phyloP scores from a whole-genome alignment of 2,888 invertebrate genomes.

The Parapristionchus giblindavisi region DNA sequence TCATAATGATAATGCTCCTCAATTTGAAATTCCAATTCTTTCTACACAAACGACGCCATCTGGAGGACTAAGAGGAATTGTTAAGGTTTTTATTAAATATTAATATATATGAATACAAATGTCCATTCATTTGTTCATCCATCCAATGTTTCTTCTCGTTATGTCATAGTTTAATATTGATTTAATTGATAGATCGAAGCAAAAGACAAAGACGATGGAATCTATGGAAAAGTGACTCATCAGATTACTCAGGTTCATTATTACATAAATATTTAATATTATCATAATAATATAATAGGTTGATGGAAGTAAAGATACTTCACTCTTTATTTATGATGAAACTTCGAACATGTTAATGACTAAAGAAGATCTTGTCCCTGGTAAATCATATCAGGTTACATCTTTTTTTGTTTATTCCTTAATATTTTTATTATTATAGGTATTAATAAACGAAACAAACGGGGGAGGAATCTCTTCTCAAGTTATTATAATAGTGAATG shows the following conservation, averaged over 20 bases:
- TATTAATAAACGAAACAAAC: conserved; percentile 59
- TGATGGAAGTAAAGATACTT: conserved; percentile 56
- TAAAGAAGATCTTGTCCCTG: conserved; percentile 58
- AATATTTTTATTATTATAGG: conserved; percentile 32
- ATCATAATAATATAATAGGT: conserved; percentile 47
- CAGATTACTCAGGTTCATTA: conserved; percentile 53
- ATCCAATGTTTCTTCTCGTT: not conserved
- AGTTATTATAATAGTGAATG: conserved; percentile 53
- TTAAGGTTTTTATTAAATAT: too few species aligned
- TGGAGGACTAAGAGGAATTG: conserved; percentile 50
- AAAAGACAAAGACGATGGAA: conserved; percentile 61
- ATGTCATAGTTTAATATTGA: not conserved
- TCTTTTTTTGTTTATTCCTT: not conserved
- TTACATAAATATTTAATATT: not conserved
- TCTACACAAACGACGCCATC: conserved; percentile 63
- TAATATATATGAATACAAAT: too few species aligned
- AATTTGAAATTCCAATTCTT: conserved; percentile 62
- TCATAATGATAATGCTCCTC: conserved; percentile 61
- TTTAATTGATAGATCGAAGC: conserved; percentile 53
- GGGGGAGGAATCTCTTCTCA: conserved; percentile 56
- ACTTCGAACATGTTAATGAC: conserved; percentile 58
- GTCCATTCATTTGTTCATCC: not conserved
- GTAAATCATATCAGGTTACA: conserved; percentile 63
- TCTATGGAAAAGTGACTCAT: conserved; percentile 58
- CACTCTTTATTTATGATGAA: conserved; percentile 62